Percentiles rank a stretch among this genome's conserved stretches.
phyloP scores from a whole-genome alignment of 2,888 invertebrate genomes.

The Cantharis nigra region DNA sequence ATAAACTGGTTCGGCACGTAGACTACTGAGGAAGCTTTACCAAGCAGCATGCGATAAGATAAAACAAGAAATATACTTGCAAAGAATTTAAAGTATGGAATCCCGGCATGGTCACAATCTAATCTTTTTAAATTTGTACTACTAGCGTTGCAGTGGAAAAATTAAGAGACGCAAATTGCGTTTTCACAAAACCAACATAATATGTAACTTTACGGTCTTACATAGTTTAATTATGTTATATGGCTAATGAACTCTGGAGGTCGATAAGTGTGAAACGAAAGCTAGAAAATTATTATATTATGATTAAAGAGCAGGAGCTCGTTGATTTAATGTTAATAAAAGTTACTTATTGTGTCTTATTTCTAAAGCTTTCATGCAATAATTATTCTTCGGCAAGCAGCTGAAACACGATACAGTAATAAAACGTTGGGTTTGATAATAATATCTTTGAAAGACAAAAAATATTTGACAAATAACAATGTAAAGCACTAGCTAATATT shows the following conservation, averaged over 20 bases:
- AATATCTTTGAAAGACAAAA: background rate
- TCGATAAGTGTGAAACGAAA: background rate
- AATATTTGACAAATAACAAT: background rate
- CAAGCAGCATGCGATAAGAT: no score
- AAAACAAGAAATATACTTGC: no score
- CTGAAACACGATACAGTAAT: background rate
- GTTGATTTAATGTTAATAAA: background rate
- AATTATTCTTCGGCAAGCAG: background rate
- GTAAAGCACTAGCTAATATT: background rate
- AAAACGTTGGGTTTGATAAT: background rate
- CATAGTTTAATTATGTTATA: background rate
- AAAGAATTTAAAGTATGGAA: background rate
- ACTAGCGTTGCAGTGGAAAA: background rate
- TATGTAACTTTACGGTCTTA: background rate
- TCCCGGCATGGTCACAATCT: background rate
- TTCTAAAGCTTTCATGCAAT: background rate
- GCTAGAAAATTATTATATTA: background rate
- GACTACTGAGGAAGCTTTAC: no score
- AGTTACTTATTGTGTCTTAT: constrained; percentile 1
- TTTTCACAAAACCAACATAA: background rate
- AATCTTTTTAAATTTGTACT: background rate
- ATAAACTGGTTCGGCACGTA: no score
- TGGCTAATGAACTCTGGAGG: background rate
- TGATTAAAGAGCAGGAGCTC: background rate
- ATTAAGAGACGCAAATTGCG: background rate